These are phyloP conservation scores for Tupaia chinensis DNA, from an alignment of 2,113 vertebrate genomes.

Conservation along the genomic window DNA sequence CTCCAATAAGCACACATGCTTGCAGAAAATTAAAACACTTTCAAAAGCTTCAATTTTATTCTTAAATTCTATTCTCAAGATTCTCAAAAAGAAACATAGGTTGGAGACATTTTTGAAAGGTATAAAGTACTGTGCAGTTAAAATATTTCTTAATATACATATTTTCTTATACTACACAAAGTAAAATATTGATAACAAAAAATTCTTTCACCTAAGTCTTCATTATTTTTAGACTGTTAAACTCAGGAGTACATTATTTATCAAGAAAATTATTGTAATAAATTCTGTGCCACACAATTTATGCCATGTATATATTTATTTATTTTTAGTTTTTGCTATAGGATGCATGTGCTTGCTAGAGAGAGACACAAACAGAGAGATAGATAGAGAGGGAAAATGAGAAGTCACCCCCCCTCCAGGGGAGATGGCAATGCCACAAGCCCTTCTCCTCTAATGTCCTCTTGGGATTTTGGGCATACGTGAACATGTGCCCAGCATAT, in stretches of 20 bases:
- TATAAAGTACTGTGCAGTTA: not conserved
- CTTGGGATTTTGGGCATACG: too few species aligned
- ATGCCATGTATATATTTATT: not conserved
- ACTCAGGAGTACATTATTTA: not conserved
- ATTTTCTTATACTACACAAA: not conserved
- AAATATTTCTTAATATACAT: not conserved
- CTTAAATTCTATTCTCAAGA: too few species aligned
- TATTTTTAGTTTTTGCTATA: too few species aligned
- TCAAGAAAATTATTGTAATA: not conserved
- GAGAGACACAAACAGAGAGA: too few species aligned
- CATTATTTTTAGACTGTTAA: not conserved
- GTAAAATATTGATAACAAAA: constrained; percentile 1
- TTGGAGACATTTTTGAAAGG: not conserved
- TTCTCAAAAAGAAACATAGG: not conserved
- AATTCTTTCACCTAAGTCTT: not conserved
- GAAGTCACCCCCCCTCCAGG: too few species aligned
- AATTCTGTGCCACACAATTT: not conserved
- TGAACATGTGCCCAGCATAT: too few species aligned
- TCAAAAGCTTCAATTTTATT: constrained; percentile 22
- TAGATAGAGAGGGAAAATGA: too few species aligned
- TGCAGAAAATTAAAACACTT: not conserved
- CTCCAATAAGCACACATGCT: too few species aligned
- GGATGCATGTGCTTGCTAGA: too few species aligned
- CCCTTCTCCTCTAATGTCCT: too few species aligned
- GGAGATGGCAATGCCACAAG: too few species aligned